phyloP scores from a whole-genome alignment of 2,113 vertebrate species.

The Albula glossodonta region DNA sequence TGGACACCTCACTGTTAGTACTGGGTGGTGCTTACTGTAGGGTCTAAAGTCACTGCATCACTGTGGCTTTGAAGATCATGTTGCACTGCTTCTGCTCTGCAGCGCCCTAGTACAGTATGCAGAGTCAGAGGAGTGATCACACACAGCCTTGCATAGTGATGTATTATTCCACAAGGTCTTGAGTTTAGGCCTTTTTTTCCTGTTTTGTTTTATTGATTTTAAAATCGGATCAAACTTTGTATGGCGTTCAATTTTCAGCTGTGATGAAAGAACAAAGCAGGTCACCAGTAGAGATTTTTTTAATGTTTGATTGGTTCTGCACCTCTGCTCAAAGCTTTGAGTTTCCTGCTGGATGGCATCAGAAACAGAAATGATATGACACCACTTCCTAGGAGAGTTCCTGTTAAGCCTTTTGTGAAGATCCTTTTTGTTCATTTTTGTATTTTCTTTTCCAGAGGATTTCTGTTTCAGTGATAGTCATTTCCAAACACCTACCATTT shows the following conservation, averaged over 20 bases:
- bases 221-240: neutral
- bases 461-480: neutral
- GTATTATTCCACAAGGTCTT: neutral
- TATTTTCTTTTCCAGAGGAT: neutral
- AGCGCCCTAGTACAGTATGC: neutral
- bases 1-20: neutral
- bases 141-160: neutral
- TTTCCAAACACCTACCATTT: neutral
- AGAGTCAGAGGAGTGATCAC: neutral
- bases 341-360: neutral
- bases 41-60: neutral
- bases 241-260: neutral
- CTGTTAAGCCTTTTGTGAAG: neutral
- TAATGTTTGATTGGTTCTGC: constrained; percentile 1
- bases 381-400: neutral
- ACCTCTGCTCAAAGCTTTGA: neutral
- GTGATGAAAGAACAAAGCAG: neutral
- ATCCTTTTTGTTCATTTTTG: neutral
- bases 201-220: neutral
- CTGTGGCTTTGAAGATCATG: neutral
- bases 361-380: neutral
- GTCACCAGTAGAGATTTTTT: neutral
- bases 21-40: neutral
- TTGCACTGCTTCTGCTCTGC: neutral
- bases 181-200: neutral